Evolutionary conservation across 2,113 vertebrate genomes (phyloP).

Genomic region (Tyto alba): DNA sequence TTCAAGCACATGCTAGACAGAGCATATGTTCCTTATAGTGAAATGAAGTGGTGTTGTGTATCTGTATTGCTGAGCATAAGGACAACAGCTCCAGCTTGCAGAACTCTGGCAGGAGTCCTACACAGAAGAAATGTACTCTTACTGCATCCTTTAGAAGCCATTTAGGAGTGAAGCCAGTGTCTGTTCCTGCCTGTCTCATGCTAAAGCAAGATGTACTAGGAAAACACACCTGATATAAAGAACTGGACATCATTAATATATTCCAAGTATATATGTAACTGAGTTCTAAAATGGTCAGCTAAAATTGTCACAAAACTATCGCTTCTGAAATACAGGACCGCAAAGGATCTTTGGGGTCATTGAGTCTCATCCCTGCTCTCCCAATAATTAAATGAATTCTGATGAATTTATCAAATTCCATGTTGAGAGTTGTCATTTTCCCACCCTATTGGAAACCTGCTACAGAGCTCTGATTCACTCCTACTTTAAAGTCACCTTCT

Average conservation of each 20-base stretch:
- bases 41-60: not conserved
- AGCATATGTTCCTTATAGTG: not conserved
- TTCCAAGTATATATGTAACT: not conserved
- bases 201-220: not conserved
- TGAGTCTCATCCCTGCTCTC: not conserved
- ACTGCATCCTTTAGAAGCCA: not conserved
- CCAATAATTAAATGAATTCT: not conserved
- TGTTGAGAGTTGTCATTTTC: not conserved
- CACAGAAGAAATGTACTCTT: not conserved
- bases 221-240: not conserved
- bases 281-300: not conserved
- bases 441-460: not conserved
- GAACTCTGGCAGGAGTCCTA: not conserved
- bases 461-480: not conserved
- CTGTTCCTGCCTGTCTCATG: not conserved
- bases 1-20: conserved; percentile 19
- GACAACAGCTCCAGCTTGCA: not conserved
- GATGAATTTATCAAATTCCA: not conserved
- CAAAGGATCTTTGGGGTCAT: not conserved
- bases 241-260: not conserved
- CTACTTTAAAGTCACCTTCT: not conserved
- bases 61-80: not conserved
- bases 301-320: not conserved
- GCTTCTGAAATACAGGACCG: not conserved
- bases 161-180: not conserved